phyloP scores from a whole-genome alignment of 2,113 vertebrate species.

The Carassius carassius region DNA sequence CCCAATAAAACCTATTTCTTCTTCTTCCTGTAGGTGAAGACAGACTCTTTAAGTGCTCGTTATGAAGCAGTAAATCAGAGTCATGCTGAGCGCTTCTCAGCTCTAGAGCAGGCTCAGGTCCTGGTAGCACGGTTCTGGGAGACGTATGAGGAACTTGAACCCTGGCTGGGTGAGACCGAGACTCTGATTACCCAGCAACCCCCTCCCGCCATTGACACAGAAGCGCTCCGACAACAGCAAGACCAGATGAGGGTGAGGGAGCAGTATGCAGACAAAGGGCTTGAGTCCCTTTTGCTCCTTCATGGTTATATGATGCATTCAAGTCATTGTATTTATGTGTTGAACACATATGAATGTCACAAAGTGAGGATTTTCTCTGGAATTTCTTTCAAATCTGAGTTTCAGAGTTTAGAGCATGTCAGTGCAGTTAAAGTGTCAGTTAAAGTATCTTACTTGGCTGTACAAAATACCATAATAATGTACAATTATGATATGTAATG shows the following conservation, averaged over 20 bases:
- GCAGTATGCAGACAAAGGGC: too few species aligned
- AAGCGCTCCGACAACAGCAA: slow-evolving; percentile 91
- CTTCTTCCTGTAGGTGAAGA: slow-evolving; percentile 83
- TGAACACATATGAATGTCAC: too few species aligned
- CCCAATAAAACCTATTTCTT: not conserved
- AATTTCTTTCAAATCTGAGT: too few species aligned
- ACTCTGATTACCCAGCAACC: slow-evolving; percentile 84
- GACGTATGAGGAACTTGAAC: slow-evolving; percentile 91
- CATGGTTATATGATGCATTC: not conserved
- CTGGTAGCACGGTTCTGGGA: slow-evolving; percentile 98
- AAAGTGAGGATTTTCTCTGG: too few species aligned
- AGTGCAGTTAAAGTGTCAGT: too few species aligned
- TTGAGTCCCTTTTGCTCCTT: not conserved
- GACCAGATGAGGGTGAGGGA: slow-evolving; percentile 93
- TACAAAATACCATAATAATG: too few species aligned
- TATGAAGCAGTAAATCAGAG: slow-evolving; percentile 88
- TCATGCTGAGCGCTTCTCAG: slow-evolving; percentile 90
- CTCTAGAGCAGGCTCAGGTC: slow-evolving; percentile 91
- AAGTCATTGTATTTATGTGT: not conserved
- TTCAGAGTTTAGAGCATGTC: too few species aligned
- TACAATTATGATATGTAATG: too few species aligned
- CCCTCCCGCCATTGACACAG: slow-evolving; percentile 90
- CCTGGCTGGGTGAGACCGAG: slow-evolving; percentile 90
- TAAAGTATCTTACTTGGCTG: too few species aligned
- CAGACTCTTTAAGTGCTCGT: slow-evolving; percentile 83